Evolutionary conservation across 1,140 invertebrate genomes (phyloP).

Genomic region (Cydia fagiglandana): DNA sequence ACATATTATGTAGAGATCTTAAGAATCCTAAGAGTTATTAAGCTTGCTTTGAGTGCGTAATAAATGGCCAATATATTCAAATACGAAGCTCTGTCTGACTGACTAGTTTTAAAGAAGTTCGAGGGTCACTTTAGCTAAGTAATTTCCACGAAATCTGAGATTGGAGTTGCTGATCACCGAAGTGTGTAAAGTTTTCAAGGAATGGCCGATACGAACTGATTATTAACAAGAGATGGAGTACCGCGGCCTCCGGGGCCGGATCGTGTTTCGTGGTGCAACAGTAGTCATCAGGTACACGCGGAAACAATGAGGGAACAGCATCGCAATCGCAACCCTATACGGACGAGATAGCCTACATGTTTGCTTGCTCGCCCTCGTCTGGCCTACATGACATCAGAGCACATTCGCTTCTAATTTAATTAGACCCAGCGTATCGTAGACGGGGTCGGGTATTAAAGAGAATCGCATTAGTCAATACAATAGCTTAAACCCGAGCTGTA

Average conservation of each 20-base stretch:
- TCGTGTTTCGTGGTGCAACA: not conserved
- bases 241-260: constrained; percentile 1
- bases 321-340: not conserved
- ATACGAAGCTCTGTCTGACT: no score
- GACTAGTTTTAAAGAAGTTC: no score
- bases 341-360: not conserved
- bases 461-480: constrained; percentile 31
- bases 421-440: constrained; percentile 14
- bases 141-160: no score
- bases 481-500: constrained; percentile 18
- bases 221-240: not conserved
- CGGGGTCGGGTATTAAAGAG: constrained; percentile 27
- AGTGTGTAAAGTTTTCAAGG: not conserved
- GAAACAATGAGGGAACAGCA: not conserved
- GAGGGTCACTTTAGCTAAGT: no score
- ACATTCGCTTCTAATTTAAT: constrained; percentile 30
- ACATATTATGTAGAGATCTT: no score
- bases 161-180: no score
- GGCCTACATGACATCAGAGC: constrained; percentile 19
- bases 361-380: not conserved
- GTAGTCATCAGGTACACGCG: not conserved
- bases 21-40: no score
- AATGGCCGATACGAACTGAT: not conserved
- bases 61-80: no score
- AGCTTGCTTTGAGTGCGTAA: no score